Percentiles rank a stretch among this genome's conserved stretches.
phyloP scores from a whole-genome alignment of 1,140 invertebrate species.

The Ylistrum balloti region DNA sequence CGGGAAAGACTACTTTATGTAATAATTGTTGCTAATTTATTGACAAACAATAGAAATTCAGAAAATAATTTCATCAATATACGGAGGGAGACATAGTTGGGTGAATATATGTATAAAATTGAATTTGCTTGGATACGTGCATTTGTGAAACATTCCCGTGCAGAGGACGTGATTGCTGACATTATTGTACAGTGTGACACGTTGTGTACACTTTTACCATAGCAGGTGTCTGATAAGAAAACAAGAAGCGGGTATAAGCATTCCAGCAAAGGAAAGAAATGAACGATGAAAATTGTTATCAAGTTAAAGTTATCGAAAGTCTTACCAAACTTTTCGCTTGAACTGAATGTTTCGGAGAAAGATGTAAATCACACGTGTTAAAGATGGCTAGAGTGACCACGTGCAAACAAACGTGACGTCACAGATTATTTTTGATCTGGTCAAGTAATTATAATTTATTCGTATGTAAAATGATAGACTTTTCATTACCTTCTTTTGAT shows the following conservation, averaged over 20 bases:
- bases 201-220: background rate
- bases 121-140: background rate
- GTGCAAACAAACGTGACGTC: background rate
- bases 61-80: background rate
- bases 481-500: too few relatives aligned
- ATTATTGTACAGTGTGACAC: background rate
- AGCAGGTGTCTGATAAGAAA: background rate
- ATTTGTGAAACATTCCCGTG: slow-evolving; percentile 8
- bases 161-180: background rate
- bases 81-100: background rate
- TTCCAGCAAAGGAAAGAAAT: slow-evolving; percentile 31
- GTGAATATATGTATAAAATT: background rate
- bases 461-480: too few relatives aligned
- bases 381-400: background rate
- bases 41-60: too few relatives aligned
- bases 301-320: background rate
- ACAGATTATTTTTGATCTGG: background rate
- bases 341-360: background rate
- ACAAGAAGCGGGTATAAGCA: slow-evolving; percentile 33
- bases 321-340: slow-evolving; percentile 26
- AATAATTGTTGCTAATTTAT: too few relatives aligned
- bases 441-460: too few relatives aligned
- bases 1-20: too few relatives aligned
- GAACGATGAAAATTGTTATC: background rate
- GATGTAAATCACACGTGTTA: background rate